phyloP scores from a whole-genome alignment of 2,888 invertebrate species.

The Nycteola revayana region DNA sequence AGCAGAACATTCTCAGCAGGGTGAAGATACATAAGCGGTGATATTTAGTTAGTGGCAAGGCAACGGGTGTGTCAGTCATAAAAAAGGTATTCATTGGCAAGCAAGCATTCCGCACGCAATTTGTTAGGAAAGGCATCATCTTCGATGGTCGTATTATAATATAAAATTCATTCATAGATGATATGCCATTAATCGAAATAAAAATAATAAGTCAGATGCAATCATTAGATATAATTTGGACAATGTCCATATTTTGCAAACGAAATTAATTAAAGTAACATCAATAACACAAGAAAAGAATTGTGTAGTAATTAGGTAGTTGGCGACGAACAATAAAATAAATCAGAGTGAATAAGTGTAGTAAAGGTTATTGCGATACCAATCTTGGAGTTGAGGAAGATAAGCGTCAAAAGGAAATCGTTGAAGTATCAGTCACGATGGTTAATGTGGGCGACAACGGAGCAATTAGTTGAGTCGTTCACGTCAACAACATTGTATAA shows the following conservation, averaged over 20 bases:
- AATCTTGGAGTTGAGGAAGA: slow-evolving; percentile 50
- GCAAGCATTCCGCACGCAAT: slow-evolving; percentile 65
- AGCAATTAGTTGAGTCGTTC: slow-evolving; percentile 54
- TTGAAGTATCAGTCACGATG: slow-evolving; percentile 47
- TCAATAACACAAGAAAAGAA: slow-evolving; percentile 32
- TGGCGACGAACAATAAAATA: slow-evolving; percentile 29
- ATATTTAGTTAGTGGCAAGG: slow-evolving; percentile 80
- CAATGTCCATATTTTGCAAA: slow-evolving; percentile 26
- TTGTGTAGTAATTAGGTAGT: slow-evolving; percentile 14
- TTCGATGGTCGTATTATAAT: slow-evolving; percentile 23
- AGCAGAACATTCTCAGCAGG: slow-evolving; percentile 80
- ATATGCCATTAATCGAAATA: slow-evolving; percentile 20
- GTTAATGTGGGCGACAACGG: slow-evolving; percentile 54
- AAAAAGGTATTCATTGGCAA: slow-evolving; percentile 53
- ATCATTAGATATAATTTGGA: slow-evolving; percentile 26
- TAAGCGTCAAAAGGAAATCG: slow-evolving; percentile 46
- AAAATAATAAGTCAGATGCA: slow-evolving; percentile 18
- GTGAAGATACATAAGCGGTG: slow-evolving; percentile 78
- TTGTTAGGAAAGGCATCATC: slow-evolving; percentile 19
- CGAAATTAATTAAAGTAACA: slow-evolving; percentile 28
- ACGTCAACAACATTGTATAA: slow-evolving; percentile 60
- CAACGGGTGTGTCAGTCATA: slow-evolving; percentile 68
- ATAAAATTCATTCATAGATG: slow-evolving; percentile 21
- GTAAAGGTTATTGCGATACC: slow-evolving; percentile 51
- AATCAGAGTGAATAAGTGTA: slow-evolving; percentile 40